Base-by-base conservation (phyloP, 2,113 vertebrate genomes). In the Anolis carolinensis region DNA sequence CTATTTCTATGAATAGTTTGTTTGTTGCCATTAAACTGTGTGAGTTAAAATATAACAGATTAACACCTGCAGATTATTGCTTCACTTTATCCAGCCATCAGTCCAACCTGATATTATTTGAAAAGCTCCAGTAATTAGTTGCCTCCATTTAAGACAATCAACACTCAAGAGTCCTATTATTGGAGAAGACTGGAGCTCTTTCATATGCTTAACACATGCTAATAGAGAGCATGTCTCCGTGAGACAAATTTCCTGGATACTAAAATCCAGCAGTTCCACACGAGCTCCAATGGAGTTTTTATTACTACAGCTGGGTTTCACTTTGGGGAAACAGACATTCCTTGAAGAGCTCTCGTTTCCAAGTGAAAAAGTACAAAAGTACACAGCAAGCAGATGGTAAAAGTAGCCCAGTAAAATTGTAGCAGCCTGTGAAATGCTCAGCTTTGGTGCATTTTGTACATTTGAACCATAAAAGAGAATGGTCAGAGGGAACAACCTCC, bases 371-470 rank as follows among this genome's bases (percentile, higher is more conserved):
- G n/a, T n/a, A n/a, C n/a, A n/a, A n/a, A n/a, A n/a, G n/a, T 50
- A 67, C 9, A 36, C 4, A 73, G 39, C 23, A 44, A 0, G 1
- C 36, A 86, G 83, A 82, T 0, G 0, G 52, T 44, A 90, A 72
- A 34, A 13, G n/a, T 30, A 81, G 88, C 44, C 7, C 72, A 75
- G 34, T 67, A 83, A 79, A 81, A 59, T 76, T 59, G 36, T 75
- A 27, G 2, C 0, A 4, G 63, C 72, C 79, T 39, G 55, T 50
- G 79, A 89, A 90, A 80, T 30, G 65, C 36, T 89, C 71, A 71
- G 74, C 27, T 20, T 90, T 68, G 52, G 81, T 84, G 78, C 55
- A 50, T 86, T 79, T 32, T 30, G 75, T 18, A 44, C 21, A 86
- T 77, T 34, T 44, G 80, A 87, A 44, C 50, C 0, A 1, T 18